A percentile compares a stretch with the other conserved stretches of the same genome.
These are phyloP conservation scores for Caenorhabditis uteleia DNA, from an alignment of 2,888 invertebrate species.

Conservation along the genomic window DNA sequence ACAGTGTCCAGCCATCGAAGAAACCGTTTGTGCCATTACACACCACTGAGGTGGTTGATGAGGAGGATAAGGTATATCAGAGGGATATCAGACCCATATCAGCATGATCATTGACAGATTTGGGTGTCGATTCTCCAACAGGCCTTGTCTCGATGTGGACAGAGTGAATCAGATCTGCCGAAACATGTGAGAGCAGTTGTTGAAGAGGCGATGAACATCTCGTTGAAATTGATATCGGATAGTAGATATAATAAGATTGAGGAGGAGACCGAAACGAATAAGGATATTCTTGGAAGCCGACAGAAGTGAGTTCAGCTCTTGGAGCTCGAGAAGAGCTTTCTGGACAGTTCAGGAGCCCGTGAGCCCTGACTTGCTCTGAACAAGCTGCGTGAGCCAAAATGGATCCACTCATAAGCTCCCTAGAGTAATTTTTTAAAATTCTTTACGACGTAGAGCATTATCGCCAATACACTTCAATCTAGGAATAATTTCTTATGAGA, in stretches of 20 bases:
- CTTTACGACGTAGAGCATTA: too few species aligned
- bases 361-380: neutral
- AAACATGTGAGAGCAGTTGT: conserved; percentile 60
- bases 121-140: conserved; percentile 64
- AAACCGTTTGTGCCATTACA: conserved; percentile 30
- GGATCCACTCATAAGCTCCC: too few species aligned
- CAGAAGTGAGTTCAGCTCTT: conserved; percentile 22
- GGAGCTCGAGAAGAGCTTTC: neutral
- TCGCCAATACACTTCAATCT: too few species aligned
- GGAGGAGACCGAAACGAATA: conserved; percentile 56
- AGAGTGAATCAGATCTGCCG: conserved; percentile 52
- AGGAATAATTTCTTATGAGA: too few species aligned
- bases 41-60: conserved; percentile 36
- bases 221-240: conserved; percentile 66
- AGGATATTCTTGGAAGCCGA: conserved; percentile 46
- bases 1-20: conserved; percentile 50
- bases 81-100: too few species aligned
- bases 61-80: conserved; percentile 42
- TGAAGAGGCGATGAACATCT: conserved; percentile 68
- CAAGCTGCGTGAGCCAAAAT: neutral
- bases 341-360: too few species aligned
- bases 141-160: conserved; percentile 59
- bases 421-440: too few species aligned
- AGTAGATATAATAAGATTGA: conserved; percentile 65
- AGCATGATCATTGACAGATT: conserved; percentile 16